Evolutionary conservation across 2,113 vertebrate genomes (phyloP), one percentile per base, ranked within the genome.

Genomic region (Xenotilapia caudafasciata): DNA sequence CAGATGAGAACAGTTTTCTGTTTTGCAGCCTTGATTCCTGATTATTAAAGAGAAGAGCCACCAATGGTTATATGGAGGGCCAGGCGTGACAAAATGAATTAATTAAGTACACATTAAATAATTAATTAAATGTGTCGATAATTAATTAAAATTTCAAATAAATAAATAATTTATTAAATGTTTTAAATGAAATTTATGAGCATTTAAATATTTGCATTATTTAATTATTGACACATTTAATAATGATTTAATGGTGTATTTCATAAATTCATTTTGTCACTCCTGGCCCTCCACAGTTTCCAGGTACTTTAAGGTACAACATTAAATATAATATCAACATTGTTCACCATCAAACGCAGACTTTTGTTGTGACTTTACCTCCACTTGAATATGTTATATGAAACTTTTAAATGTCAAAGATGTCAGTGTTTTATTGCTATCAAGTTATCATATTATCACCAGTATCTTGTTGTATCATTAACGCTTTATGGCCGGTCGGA

Each of bases 21-120:
- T 31, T 60, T 60, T 60, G 26, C 3, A 31, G 26, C 8, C 5
- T 17, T 60, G 8, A 31, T 31, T 60, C 26, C 58, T 19, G 58
- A 19, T 35, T n/a, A n/a, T 11, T 62, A 19, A 33, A 62, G 31
- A 35, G 17, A 62, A 60, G 5, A 3, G 5, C 28, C 0, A 19
- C 9, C 3, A 19, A 19, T 60, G 0, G 0, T 0, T 4, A n/a
- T 26, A 0, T 2, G 26, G 26, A 17, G 56, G 23, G 14, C 56
- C 26, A 60, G 26, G 5, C 0, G 3, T 31, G 26, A 31, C 14
- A 17, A 60, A 60, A 60, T 31, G 3, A 3, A 58, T 58, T 9
- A 31, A 60, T 60, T 17, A 17, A 58, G 55, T 28, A 28, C 26
- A 58, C 14, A 58, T 58, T 58, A 9, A 31, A 58, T 31, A 58